Base-by-base conservation (phyloP, 2,888 invertebrate genomes). In the Loripinus fragilis region DNA sequence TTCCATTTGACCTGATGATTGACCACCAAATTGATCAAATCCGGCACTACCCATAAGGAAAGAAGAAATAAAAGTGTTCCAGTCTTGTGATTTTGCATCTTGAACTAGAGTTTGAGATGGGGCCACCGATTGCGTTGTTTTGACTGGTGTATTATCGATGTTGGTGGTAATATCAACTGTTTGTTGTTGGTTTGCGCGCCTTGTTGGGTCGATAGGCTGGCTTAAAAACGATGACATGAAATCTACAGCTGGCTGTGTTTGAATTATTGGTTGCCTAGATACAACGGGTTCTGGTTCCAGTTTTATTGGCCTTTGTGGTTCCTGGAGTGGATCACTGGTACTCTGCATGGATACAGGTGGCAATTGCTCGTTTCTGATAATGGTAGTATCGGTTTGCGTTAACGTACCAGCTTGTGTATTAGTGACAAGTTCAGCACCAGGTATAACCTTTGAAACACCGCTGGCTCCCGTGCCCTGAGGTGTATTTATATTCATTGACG, bases 191-290 rank as follows among this genome's bases (percentile, higher is more conserved):
- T 33, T 20, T 20, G 28, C 60, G 8, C 60, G 60, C 12, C 60
- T 30, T 2, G 60, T 60, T 20, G 60, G 60, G 33, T 60, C 67
- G n/a, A 67, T 74, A 45, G 70, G 45, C 23, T 73, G 65, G 28
- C 75, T 77, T 28, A 81, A 28, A 33, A 81, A 81, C 1, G 67
- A 48, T n/a, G 75, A 66, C 78, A 81, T 81, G 33, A 81, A 81
- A 70, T 81, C 81, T 3, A 78, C 72, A 7, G 75, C 55, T 0
- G 81, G 81, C 20, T 75, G 67, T 41, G 42, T 67, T 15, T 41
- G 25, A 10, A 67, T 67, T 20, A 67, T 67, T 67, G 67, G 67
- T 33, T 67, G 67, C 33, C 60, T 60, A 17, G 60, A 60, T 1
- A 60, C 12, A 7, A 33, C 33, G 20, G 10, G 60, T 2, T 60